Conservation (phyloP, 2,888 invertebrate genomes). For the Blastobasis lacticolella region DNA sequence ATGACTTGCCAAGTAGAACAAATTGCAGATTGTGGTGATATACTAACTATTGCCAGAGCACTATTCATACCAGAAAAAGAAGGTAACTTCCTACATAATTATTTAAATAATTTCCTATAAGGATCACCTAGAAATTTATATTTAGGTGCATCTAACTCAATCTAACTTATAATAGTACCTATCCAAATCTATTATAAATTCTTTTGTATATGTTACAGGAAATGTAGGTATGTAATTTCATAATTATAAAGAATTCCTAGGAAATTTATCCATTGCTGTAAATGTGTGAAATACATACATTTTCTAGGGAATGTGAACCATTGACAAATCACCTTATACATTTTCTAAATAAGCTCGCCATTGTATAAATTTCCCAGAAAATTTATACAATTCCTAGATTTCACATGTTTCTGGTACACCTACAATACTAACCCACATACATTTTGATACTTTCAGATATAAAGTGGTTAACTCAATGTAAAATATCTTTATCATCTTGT, state of each 20-base stretch:
- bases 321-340: not conserved
- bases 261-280: not conserved
- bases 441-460: conserved; percentile 37
- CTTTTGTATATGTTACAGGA: not conserved
- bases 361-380: not conserved
- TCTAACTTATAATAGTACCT: not conserved
- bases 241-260: not conserved
- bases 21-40: conserved; percentile 76
- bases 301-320: not conserved
- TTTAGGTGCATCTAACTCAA: not conserved
- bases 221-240: not conserved
- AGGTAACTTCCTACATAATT: conserved; percentile 29
- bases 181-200: not conserved
- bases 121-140: not conserved
- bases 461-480: conserved; percentile 60
- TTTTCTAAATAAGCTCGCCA: not conserved
- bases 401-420: not conserved
- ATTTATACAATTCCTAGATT: no score
- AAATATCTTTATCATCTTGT: conserved; percentile 59
- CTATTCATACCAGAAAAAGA: conserved; percentile 71
- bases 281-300: not conserved
- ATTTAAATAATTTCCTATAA: not conserved
- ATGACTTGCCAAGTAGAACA: conserved; percentile 76
- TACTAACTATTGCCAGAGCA: conserved; percentile 71
- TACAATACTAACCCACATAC: not conserved